A percentile compares a stretch with the other conserved stretches of the same genome.
These are phyloP conservation scores for Aethes cnicana DNA, from an alignment of 2,888 invertebrate species.

Conservation along the genomic window DNA sequence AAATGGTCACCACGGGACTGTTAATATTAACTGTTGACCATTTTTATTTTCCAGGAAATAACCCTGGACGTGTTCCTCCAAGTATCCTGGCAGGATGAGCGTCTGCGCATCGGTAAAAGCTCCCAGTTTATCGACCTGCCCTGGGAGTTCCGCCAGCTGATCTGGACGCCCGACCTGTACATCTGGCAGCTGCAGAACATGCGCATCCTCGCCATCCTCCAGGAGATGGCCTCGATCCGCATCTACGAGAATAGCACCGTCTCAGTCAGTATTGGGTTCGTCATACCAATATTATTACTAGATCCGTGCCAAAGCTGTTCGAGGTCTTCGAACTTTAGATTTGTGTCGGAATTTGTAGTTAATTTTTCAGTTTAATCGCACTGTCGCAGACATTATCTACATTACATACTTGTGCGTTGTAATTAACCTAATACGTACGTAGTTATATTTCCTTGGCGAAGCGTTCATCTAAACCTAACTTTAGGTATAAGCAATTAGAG, in stretches of 20 bases:
- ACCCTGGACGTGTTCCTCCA: constrained; percentile 85
- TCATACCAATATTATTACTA: constrained; percentile 41
- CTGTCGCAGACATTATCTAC: too few species aligned
- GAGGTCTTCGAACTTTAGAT: too few species aligned
- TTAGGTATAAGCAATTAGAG: too few species aligned
- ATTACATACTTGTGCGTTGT: too few species aligned
- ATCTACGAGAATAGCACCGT: constrained; percentile 84
- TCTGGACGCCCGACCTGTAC: constrained; percentile 85
- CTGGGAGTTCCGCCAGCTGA: constrained; percentile 83
- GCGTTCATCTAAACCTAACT: too few species aligned
- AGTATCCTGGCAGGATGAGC: constrained; percentile 84
- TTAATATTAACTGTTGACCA: neutral
- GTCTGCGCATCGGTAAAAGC: constrained; percentile 74
- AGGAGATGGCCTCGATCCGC: constrained; percentile 84
- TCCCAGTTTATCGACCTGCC: constrained; percentile 82
- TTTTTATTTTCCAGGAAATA: constrained; percentile 76
- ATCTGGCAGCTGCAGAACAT: constrained; percentile 85
- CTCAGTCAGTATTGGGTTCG: constrained; percentile 85
- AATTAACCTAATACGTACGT: too few species aligned
- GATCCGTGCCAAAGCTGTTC: too few species aligned
- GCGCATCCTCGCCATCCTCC: constrained; percentile 83
- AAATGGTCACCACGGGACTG: too few species aligned
- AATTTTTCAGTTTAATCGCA: too few species aligned
- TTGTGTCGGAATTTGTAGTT: too few species aligned
- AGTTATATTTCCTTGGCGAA: too few species aligned